Base-by-base conservation (phyloP, 2,888 invertebrate species). In the Mimachlamys varia region DNA sequence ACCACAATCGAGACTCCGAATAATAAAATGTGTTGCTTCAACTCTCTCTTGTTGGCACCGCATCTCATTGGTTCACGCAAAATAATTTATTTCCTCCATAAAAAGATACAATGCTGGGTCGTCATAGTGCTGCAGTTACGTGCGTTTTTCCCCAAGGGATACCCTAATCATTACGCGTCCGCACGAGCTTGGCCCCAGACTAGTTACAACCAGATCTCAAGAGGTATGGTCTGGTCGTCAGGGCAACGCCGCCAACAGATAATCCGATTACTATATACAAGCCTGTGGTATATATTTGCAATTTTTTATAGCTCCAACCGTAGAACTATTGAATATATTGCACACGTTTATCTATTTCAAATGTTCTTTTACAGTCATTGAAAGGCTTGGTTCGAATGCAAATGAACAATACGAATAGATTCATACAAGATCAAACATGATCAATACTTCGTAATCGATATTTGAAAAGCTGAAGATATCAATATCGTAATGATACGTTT, bases 11-110 rank as follows among this genome's bases (percentile, higher is more conserved):
- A 33, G 33, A 76, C 27, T 76, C 76, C 33, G 33, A 76, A 76
- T 27, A 76, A 33, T 76, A 76, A 76, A 76, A 76, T 27, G 15
- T 12, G 76, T 27, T 76, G 5, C 22, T 33, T 12, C 76, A 76
- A 27, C 76, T 76, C 76, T 76, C 22, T 10, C 0, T 27, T 33
- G 76, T 33, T 76, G 76, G 76, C 76, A 76, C 22, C 76, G 33
- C 33, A 33, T 10, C 27, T 76, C 76, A 33, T 76, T 33, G 33
- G 76, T 76, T 76, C 33, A 76, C 76, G 76, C 27, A 76, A 76
- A 76, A 27, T 76, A 76, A 33, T 76, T 76, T 76, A 76, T 76
- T 76, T 76, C 76, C 13, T 33, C 76, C 76, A 76, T 76, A 76
- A 76, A 58, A 76, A 27, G 76, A 76, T 76, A 76, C 13, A 76